Evolutionary conservation across 30 jellyfish, hydroid and myxozoan species (phyloP).

Genomic region (Cassiopea andromeda): DNA sequence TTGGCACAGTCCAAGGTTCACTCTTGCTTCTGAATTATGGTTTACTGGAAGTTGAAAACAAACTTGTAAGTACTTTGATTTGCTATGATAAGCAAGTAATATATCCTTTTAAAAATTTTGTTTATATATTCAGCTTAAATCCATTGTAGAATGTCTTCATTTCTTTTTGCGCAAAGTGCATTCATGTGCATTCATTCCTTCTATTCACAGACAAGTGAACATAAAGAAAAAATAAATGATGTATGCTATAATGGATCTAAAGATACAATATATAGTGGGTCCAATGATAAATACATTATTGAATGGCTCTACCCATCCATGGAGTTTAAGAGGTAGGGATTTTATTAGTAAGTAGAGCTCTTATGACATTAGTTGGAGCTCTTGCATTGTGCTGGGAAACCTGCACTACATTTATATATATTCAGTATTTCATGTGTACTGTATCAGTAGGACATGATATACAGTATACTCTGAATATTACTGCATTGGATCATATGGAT

Average conservation of each 20-base stretch:
- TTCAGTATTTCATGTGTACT: too few relatives aligned
- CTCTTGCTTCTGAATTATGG: conserved; percentile 33
- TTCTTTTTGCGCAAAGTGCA: neutral
- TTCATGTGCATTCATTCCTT: neutral
- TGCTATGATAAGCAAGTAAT: neutral
- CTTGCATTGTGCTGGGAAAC: too few relatives aligned
- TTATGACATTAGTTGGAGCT: neutral
- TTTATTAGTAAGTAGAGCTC: neutral
- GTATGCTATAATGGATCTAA: conserved; percentile 42
- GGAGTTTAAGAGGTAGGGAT: conserved; percentile 55
- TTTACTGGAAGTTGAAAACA: conserved; percentile 45
- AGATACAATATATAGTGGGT: conserved; percentile 59
- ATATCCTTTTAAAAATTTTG: too few relatives aligned
- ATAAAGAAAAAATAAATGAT: conserved; percentile 64
- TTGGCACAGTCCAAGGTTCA: conserved; percentile 60
- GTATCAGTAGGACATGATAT: too few relatives aligned
- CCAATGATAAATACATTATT: conserved; percentile 65
- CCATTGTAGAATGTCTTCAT: too few relatives aligned
- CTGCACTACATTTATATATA: too few relatives aligned
- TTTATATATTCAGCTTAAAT: too few relatives aligned
- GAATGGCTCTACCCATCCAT: conserved; percentile 72
- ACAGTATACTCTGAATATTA: too few relatives aligned
- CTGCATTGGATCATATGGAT: too few relatives aligned
- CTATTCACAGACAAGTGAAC: conserved; percentile 56
- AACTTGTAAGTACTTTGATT: conserved; percentile 5